A percentile compares a stretch with the other conserved stretches of the same genome.
Conservation (phyloP, 1,140 invertebrate genomes). For the Bombus haemorrhoidalis region DNA sequence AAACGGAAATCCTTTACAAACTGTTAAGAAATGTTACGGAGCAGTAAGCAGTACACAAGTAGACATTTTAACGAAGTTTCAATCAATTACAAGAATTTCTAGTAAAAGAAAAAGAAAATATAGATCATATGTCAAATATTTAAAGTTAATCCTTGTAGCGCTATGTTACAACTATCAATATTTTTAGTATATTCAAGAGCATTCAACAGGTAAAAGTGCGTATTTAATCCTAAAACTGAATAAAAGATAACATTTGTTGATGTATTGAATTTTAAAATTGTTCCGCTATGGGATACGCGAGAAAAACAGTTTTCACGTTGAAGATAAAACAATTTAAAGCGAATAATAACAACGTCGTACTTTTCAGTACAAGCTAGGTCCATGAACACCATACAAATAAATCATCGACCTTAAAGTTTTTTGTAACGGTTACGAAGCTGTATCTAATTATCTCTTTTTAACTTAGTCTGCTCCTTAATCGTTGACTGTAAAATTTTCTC, state of each 20-base stretch:
- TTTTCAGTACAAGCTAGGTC: neutral
- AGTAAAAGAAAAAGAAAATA: too few species aligned
- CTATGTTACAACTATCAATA: neutral
- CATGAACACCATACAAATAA: neutral
- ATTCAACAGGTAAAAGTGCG: neutral
- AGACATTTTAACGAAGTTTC: neutral
- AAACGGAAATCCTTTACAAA: neutral
- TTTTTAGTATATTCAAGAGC: neutral
- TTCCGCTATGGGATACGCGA: too few species aligned
- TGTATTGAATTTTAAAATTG: neutral
- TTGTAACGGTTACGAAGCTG: neutral
- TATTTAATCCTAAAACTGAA: neutral
- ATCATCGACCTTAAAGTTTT: neutral
- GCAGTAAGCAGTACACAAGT: rapidly evolving
- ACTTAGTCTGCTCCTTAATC: neutral
- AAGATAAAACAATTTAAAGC: neutral
- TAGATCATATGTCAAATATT: neutral
- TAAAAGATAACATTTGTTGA: neutral
- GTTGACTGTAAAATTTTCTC: neutral
- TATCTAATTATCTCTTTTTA: too few species aligned
- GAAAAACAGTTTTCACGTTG: neutral
- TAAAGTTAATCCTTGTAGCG: neutral
- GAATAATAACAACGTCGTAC: neutral
- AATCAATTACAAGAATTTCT: neutral
- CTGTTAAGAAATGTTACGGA: neutral